phyloP scores from a whole-genome alignment of 2,797 vertebrate genomes.

The Pipistrellus kuhlii region DNA sequence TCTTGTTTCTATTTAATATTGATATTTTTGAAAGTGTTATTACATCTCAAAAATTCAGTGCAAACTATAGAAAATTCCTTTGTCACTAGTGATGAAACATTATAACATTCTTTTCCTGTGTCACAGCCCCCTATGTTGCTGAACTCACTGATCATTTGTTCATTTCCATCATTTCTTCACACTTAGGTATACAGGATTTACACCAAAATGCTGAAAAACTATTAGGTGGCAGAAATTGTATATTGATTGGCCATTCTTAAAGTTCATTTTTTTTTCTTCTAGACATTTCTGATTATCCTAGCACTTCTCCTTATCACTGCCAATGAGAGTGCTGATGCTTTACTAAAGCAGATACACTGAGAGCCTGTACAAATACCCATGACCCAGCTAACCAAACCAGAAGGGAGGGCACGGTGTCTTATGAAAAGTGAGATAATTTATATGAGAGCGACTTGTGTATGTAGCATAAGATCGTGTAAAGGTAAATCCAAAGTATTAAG shows the following conservation, averaged over 20 bases:
- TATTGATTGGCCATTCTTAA: background rate
- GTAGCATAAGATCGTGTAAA: background rate
- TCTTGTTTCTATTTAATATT: constrained; percentile 17
- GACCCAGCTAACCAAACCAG: background rate
- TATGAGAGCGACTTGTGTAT: background rate
- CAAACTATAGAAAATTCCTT: constrained; percentile 1
- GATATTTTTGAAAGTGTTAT: background rate
- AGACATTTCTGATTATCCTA: background rate
- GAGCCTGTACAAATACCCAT: no score
- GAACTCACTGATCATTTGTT: background rate
- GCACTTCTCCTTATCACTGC: background rate
- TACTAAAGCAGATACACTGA: accelerated
- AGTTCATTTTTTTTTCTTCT: background rate
- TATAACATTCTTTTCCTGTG: background rate
- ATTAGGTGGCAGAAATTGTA: constrained; percentile 40
- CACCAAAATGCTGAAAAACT: background rate
- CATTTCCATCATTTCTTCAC: background rate
- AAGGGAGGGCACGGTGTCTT: background rate
- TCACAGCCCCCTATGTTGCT: background rate
- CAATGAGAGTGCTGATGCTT: background rate
- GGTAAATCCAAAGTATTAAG: background rate
- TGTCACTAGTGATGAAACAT: background rate
- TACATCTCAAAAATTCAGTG: background rate
- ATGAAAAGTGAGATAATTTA: background rate
- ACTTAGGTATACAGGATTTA: background rate